A percentile compares a stretch with the other conserved stretches of the same genome.
Conservation (phyloP, 92 coral and sea anemone species). For the Phenganax marumi region DNA sequence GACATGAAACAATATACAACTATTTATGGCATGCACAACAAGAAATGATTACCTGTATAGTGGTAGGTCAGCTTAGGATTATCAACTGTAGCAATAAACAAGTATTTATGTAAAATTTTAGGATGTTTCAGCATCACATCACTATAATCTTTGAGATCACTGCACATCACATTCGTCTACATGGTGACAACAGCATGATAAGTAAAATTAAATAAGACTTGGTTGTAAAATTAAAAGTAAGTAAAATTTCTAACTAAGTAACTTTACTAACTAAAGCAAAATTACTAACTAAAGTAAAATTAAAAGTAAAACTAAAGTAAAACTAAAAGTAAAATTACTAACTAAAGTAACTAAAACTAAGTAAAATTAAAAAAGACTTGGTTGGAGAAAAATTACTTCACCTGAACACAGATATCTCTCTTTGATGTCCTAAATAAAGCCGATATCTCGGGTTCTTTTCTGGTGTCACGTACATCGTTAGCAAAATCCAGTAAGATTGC, state of each 20-base stretch:
- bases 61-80: conserved; percentile 6
- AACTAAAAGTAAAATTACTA: no score
- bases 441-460: no score
- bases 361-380: no score
- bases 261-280: no score
- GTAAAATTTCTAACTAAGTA: not conserved
- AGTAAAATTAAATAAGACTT: not conserved
- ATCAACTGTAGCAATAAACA: conserved; percentile 15
- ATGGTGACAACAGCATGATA: not conserved
- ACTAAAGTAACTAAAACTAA: no score
- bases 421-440: no score
- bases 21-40: not conserved
- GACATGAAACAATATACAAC: not conserved
- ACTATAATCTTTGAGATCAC: not conserved
- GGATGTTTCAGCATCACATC: conserved; percentile 7
- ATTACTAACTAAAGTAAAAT: no score
- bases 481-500: no score
- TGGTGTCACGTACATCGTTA: no score
- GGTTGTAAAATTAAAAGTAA: not conserved
- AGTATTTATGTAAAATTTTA: not conserved
- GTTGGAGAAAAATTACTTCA: no score
- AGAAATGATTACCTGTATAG: conserved; percentile 17
- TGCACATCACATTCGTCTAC: not conserved
- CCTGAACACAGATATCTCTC: no score
- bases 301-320: no score